Percentiles rank a stretch among this genome's conserved stretches.
Conservation (phyloP, 2,113 vertebrate species). For the Thryonomys swinderianus region DNA sequence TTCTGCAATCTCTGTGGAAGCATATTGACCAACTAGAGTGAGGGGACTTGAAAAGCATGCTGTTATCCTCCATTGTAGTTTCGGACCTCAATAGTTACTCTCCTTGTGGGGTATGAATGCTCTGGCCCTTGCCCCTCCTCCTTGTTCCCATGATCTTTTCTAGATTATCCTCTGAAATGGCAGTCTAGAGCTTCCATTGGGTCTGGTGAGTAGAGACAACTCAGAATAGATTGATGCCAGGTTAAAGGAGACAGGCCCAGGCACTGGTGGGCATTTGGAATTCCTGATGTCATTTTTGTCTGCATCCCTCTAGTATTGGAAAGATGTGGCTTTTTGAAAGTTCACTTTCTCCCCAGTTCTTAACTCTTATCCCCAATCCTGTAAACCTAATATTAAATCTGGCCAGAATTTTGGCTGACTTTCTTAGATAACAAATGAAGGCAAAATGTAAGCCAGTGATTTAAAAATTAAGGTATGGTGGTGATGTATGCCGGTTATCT, state of each 20-base stretch:
- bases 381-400: background rate
- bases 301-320: background rate
- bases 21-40: background rate
- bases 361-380: background rate
- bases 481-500: too few species aligned
- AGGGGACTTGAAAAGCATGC: background rate
- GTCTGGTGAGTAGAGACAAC: background rate
- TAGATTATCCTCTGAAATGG: constrained; percentile 5
- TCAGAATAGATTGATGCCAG: background rate
- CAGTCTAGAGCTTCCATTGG: constrained; percentile 1
- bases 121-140: background rate
- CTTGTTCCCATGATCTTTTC: background rate
- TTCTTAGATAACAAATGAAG: constrained; percentile 48
- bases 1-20: background rate
- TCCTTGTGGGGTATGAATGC: background rate
- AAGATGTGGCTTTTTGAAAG: background rate
- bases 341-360: background rate
- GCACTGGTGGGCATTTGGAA: background rate
- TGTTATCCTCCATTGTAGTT: constrained; percentile 30
- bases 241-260: background rate
- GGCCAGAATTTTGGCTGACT: constrained; percentile 1
- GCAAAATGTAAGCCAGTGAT: background rate
- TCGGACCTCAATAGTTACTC: background rate
- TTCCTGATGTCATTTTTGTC: constrained; percentile 21
- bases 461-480: background rate